These are phyloP conservation scores for Drosophila quinaria DNA, from an alignment of 2,888 invertebrate species.

Conservation along the genomic window DNA sequence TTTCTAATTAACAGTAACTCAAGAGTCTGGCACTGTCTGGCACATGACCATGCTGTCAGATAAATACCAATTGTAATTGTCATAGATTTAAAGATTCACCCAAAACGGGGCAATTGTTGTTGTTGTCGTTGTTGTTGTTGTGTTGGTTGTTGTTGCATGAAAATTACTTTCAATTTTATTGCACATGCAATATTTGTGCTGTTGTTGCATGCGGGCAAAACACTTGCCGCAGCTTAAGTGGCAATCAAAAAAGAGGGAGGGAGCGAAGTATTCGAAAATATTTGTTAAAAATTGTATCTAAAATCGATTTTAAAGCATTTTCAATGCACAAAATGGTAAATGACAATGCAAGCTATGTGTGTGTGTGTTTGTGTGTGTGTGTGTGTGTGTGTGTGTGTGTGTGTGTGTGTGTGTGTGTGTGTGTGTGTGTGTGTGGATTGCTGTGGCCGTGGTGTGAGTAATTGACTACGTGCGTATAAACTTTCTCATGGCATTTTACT, in stretches of 20 bases:
- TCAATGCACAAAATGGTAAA: background rate
- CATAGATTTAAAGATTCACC: slow-evolving; percentile 55
- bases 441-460: slow-evolving; percentile 69
- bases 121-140: slow-evolving; percentile 17
- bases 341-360: slow-evolving; percentile 3
- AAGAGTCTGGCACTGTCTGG: slow-evolving; percentile 35
- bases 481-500: slow-evolving; percentile 75
- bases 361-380: slow-evolving; percentile 12
- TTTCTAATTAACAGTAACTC: slow-evolving; percentile 77
- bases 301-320: slow-evolving; percentile 61
- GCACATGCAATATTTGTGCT: slow-evolving; percentile 62
- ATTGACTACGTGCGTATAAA: slow-evolving; percentile 81
- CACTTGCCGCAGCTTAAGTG: slow-evolving; percentile 39
- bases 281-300: slow-evolving; percentile 52
- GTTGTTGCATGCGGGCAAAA: slow-evolving; percentile 42
- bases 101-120: slow-evolving; percentile 3
- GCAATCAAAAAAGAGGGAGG: slow-evolving; percentile 14
- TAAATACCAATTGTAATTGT: slow-evolving; percentile 72
- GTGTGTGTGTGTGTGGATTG: slow-evolving; percentile 16
- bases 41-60: slow-evolving; percentile 40
- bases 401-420: slow-evolving; percentile 25
- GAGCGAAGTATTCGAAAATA: slow-evolving; percentile 25
- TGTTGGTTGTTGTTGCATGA: slow-evolving; percentile 22
- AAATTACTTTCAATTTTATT: slow-evolving; percentile 72
- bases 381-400: slow-evolving; percentile 26